Percentiles rank a stretch among this genome's conserved stretches.
phyloP scores from a whole-genome alignment of 2,113 vertebrate species.

The Eptesicus fuscus region DNA sequence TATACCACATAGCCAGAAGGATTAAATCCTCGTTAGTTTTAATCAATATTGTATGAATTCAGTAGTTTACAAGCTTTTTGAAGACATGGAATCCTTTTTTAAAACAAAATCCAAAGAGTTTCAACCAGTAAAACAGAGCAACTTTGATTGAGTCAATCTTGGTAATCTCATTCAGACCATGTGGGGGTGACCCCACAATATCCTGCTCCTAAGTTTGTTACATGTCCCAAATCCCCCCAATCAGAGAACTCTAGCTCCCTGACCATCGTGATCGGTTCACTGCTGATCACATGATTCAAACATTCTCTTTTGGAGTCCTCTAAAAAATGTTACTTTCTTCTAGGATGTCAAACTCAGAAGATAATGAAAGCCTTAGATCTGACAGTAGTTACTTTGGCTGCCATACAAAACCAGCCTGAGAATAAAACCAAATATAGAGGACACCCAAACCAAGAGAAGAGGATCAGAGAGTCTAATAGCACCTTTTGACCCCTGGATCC shows the following conservation, averaged over 20 bases:
- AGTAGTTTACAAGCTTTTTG: neutral
- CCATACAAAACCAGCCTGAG: neutral
- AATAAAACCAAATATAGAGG: neutral
- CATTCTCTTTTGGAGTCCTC: neutral
- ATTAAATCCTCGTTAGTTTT: neutral
- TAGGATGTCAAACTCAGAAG: neutral
- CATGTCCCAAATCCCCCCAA: neutral
- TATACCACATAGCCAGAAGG: neutral
- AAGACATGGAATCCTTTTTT: neutral
- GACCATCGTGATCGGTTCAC: neutral
- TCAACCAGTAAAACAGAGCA: neutral
- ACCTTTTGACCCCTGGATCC: neutral
- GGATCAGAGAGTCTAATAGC: neutral
- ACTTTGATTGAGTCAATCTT: neutral
- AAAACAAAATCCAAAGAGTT: conserved; percentile 43
- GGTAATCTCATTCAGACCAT: neutral
- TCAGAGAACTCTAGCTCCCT: neutral
- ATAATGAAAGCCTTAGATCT: neutral
- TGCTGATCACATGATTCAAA: neutral
- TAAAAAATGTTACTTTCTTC: neutral
- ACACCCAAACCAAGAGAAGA: neutral
- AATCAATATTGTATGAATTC: neutral
- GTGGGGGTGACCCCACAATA: neutral
- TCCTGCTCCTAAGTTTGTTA: neutral
- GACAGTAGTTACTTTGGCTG: neutral